Evolutionary conservation across 2,888 invertebrate genomes (phyloP).

Genomic region (Agrochola litura): DNA sequence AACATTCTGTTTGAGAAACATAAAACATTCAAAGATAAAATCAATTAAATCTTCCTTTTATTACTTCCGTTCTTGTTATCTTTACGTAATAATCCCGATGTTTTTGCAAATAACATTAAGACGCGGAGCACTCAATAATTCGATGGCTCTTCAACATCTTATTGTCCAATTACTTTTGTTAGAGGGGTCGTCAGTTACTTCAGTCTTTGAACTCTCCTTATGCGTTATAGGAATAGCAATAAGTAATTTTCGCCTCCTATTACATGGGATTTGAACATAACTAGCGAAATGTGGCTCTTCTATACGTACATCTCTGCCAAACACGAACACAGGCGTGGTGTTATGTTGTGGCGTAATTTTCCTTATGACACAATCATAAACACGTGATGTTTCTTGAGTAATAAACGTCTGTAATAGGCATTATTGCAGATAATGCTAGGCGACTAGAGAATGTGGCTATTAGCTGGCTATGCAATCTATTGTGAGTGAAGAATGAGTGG

Average conservation of each 20-base stretch:
- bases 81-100: slow-evolving; percentile 5
- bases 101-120: slow-evolving; percentile 9
- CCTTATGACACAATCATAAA: slow-evolving; percentile 40
- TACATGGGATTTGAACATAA: background rate
- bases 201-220: background rate
- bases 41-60: background rate
- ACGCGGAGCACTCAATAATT: slow-evolving; percentile 8
- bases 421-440: slow-evolving; percentile 38
- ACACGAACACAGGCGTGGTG: background rate
- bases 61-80: background rate
- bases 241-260: slow-evolving; percentile 37
- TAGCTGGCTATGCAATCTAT: slow-evolving; percentile 28
- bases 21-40: background rate
- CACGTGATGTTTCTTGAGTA: slow-evolving; percentile 40
- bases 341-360: slow-evolving; percentile 38
- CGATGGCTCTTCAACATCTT: slow-evolving; percentile 19
- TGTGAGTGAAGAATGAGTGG: background rate
- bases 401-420: slow-evolving; percentile 26
- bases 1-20: background rate
- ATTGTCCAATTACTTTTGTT: slow-evolving; percentile 40
- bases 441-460: slow-evolving; percentile 8
- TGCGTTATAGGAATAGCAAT: slow-evolving; percentile 12
- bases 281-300: background rate
- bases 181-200: background rate
- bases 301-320: background rate